phyloP scores from a whole-genome alignment of 2,888 invertebrate genomes.

The Alloplasta piceator region DNA sequence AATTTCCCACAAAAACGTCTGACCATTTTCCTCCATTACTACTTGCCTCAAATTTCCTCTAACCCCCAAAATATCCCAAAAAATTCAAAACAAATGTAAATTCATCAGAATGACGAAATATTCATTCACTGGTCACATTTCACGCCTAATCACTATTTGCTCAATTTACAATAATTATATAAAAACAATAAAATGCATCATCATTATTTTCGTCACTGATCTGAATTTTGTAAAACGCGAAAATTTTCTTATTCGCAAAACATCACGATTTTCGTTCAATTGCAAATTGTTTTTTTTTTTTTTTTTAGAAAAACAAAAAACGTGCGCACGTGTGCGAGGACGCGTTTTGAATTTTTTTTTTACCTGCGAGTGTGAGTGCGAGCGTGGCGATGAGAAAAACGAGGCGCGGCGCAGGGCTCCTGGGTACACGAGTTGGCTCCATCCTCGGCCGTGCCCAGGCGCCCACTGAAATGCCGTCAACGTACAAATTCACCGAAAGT shows the following conservation, averaged over 20 bases:
- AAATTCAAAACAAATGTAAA: too few species aligned
- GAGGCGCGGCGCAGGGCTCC: constrained; percentile 80
- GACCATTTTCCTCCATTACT: too few species aligned
- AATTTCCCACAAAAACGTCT: too few species aligned
- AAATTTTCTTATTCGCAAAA: too few species aligned
- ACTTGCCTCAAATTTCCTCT: too few species aligned
- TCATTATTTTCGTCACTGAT: background rate
- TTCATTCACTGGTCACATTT: too few species aligned
- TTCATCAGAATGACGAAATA: too few species aligned
- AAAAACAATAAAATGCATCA: too few species aligned
- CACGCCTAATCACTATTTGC: too few species aligned
- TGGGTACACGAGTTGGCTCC: constrained; percentile 80
- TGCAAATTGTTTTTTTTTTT: background rate
- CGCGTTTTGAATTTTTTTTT: constrained; percentile 51
- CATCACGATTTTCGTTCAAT: background rate
- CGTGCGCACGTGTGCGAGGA: constrained; percentile 26
- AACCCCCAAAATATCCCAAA: too few species aligned
- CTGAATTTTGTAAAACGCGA: too few species aligned
- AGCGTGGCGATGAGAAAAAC: constrained; percentile 83
- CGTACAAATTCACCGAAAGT: constrained; percentile 39
- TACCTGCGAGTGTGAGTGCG: constrained; percentile 79
- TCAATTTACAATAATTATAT: too few species aligned
- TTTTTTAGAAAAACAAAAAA: constrained; percentile 19
- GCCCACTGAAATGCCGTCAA: constrained; percentile 72
- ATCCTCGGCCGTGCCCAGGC: constrained; percentile 77